Percentiles rank a stretch among this genome's conserved stretches.
Evolutionary conservation across 2,113 vertebrate genomes (phyloP).

Genomic region (Anolis sagrei): DNA sequence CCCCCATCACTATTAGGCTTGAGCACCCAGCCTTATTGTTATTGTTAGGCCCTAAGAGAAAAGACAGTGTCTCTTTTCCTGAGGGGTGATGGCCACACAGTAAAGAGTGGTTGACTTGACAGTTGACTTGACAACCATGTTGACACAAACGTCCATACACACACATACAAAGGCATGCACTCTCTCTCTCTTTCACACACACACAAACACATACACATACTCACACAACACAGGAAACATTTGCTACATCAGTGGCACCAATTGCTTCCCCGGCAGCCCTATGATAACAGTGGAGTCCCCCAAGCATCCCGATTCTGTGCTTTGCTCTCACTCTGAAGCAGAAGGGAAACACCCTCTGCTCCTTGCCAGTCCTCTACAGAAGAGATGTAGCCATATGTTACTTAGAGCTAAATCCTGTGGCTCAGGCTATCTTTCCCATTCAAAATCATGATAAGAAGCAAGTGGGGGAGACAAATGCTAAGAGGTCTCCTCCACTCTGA

Average conservation of each 20-base stretch:
- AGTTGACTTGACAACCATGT: neutral
- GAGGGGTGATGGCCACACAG: conserved; percentile 5
- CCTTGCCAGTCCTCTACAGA: neutral
- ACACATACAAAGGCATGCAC: neutral
- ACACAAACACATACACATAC: neutral
- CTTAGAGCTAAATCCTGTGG: neutral
- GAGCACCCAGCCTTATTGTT: neutral
- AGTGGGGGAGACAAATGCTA: neutral
- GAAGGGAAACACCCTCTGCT: no score
- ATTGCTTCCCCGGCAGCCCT: conserved; percentile 16
- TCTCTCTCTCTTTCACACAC: neutral
- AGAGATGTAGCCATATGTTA: neutral
- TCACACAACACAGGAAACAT: conserved; percentile 18
- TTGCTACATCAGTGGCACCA: conserved; percentile 42
- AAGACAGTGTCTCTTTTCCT: neutral
- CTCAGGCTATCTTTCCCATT: neutral
- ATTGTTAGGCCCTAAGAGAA: neutral
- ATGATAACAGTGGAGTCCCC: neutral
- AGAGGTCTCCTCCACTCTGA: neutral
- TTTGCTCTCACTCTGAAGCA: neutral
- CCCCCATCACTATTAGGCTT: neutral
- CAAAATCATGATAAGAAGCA: neutral
- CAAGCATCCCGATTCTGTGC: neutral
- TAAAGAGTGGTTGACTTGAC: neutral
- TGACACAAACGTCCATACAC: neutral